Evolutionary conservation across 2,113 vertebrate genomes (phyloP), one percentile per base, ranked within the genome.

Genomic region (Thamnophis sirtalis): DNA sequence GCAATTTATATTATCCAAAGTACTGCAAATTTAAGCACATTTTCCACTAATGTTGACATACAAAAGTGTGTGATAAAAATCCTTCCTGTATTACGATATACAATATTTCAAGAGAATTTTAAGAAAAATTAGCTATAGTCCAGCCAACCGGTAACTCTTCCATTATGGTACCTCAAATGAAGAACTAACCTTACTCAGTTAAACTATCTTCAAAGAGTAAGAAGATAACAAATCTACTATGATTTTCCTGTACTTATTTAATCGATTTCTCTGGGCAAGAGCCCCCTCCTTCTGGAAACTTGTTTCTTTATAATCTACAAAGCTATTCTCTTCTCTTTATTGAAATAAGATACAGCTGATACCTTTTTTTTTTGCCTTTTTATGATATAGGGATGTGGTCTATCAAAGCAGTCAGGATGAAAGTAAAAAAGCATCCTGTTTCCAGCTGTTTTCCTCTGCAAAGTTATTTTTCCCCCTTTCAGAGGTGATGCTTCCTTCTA

Each of bases 371-470:
- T 56, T 56, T 56, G 95, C 96, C 90, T 94, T 96, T 96, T 97
- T 92, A 84, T 96, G 96, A 94, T 96, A 92, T 0, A 84, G 96
- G 95, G 93, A 93, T 94, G 92, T 3, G 43, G 94, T 93, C 91
- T 95, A 97, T 97, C 97, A 97, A 97, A 97, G 97, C 94, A 90
- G 56, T 86, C 92, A 89, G 96, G 96, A 97, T 97, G 96, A 97
- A 97, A 98, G 96, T 96, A 89, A 94, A 89, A 94, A 87, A 96
- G 95, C 97, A 97, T 97, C 97, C 97, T 97, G 95, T 95, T 97
- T 97, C 97, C 97, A 97, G 96, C 98, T 97, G 96, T 97, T 97
- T 96, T 95, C 95, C 93, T 96, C 95, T 92, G 96, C 92, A 92
- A 96, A 95, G 94, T 51, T 91, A 91, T 94, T 93, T 90, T 86